Evolutionary conservation across 2,888 invertebrate species (phyloP).

Genomic region (Troides oblongomaculatus): DNA sequence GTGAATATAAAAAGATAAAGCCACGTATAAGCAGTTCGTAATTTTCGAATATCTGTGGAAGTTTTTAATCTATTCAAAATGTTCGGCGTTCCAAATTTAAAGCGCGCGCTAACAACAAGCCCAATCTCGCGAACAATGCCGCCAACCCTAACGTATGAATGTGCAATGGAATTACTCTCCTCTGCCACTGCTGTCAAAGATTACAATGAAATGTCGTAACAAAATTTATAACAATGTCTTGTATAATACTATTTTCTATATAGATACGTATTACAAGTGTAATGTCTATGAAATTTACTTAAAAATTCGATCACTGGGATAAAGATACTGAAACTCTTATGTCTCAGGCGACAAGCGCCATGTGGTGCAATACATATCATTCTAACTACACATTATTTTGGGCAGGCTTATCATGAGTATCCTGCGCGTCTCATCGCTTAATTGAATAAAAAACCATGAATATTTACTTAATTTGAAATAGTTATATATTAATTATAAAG

Average conservation of each 20-base stretch:
- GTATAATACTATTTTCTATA: neutral
- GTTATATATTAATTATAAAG: too few relatives aligned
- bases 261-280: neutral
- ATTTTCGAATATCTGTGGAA: constrained; percentile 1
- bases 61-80: constrained; percentile 47
- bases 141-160: constrained; percentile 44
- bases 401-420: too few relatives aligned
- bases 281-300: too few relatives aligned
- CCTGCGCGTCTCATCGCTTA: too few relatives aligned
- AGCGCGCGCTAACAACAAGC: constrained; percentile 50
- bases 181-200: constrained; percentile 18
- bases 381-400: too few relatives aligned
- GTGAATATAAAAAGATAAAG: neutral
- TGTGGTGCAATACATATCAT: too few relatives aligned
- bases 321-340: too few relatives aligned
- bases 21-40: neutral
- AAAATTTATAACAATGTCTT: neutral
- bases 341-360: too few relatives aligned
- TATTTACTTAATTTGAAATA: too few relatives aligned
- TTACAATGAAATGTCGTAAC: constrained; percentile 9
- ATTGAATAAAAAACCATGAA: too few relatives aligned
- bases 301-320: too few relatives aligned
- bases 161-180: constrained; percentile 20
- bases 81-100: constrained; percentile 49
- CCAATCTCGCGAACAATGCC: constrained; percentile 50